Conservation (phyloP, 1,140 invertebrate genomes). For the Lucilia cuprina region DNA sequence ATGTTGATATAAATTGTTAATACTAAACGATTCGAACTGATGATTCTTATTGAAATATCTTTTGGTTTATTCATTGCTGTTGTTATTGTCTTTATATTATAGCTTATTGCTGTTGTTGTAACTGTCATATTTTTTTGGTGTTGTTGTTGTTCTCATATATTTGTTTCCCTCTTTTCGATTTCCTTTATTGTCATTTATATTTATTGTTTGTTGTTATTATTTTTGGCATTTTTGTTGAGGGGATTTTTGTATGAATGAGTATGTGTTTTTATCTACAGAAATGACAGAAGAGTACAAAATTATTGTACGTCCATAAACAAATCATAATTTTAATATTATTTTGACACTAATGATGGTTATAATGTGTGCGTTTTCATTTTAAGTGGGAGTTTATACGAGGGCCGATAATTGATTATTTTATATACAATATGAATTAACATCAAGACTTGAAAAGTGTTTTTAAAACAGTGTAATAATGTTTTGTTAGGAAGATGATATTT, state of each 20-base stretch:
- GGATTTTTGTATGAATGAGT: not conserved
- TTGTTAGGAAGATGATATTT: too few relatives aligned
- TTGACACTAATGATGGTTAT: slow-evolving; percentile 5
- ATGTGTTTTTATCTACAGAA: not conserved
- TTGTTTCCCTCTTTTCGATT: not conserved
- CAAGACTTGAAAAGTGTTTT: too few relatives aligned
- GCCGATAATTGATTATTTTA: too few relatives aligned
- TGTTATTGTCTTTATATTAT: too few relatives aligned
- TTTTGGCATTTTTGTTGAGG: not conserved
- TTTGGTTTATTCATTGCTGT: too few relatives aligned
- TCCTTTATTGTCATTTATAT: not conserved
- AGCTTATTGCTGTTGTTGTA: too few relatives aligned
- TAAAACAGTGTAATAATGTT: too few relatives aligned
- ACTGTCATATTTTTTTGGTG: too few relatives aligned
- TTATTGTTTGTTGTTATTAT: not conserved
- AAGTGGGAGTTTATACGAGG: not conserved
- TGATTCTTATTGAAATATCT: not conserved
- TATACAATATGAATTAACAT: too few relatives aligned
- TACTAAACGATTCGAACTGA: not conserved
- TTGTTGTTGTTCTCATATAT: too few relatives aligned
- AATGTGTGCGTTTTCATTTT: not conserved
- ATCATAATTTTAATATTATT: slow-evolving; percentile 1
- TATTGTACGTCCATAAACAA: not conserved
- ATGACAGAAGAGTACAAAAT: too few relatives aligned
- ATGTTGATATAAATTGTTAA: not conserved